Conservation (phyloP, 2,797 vertebrate species). For the Novumbra hubbsi region DNA sequence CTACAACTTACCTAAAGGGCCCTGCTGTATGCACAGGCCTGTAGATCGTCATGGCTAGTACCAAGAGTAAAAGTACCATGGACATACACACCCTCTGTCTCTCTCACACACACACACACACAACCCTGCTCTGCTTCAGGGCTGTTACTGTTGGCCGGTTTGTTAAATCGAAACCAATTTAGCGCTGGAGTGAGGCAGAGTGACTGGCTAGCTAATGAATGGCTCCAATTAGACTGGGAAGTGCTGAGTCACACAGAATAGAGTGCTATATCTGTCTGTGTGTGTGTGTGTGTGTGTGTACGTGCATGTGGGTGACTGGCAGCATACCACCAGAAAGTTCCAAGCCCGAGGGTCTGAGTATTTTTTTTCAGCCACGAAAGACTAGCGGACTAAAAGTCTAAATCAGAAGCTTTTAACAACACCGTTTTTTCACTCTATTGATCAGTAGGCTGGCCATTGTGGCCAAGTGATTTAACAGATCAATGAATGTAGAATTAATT, state of each 20-base stretch:
- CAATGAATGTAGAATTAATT: background rate
- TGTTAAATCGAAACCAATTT: constrained; percentile 21
- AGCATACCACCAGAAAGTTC: background rate
- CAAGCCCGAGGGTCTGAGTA: background rate
- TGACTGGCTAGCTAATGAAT: constrained; percentile 21
- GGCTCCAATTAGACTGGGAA: constrained; percentile 20
- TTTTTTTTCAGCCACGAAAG: background rate
- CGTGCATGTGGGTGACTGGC: background rate
- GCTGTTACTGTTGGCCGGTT: background rate
- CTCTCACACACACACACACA: constrained; percentile 1
- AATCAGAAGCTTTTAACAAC: background rate
- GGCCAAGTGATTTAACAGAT: background rate
- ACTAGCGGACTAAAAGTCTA: background rate
- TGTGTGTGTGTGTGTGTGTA: background rate
- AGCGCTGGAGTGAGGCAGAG: constrained; percentile 2
- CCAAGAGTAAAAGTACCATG: background rate
- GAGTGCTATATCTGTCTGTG: background rate
- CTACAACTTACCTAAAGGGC: background rate
- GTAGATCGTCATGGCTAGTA: background rate
- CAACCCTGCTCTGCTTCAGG: background rate
- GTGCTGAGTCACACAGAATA: constrained; percentile 14
- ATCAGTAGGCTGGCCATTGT: background rate
- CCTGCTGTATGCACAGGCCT: background rate
- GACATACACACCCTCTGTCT: background rate
- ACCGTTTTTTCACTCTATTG: background rate